Conservation (phyloP, 2,797 vertebrate species). For the Halcyon leucocephala region DNA sequence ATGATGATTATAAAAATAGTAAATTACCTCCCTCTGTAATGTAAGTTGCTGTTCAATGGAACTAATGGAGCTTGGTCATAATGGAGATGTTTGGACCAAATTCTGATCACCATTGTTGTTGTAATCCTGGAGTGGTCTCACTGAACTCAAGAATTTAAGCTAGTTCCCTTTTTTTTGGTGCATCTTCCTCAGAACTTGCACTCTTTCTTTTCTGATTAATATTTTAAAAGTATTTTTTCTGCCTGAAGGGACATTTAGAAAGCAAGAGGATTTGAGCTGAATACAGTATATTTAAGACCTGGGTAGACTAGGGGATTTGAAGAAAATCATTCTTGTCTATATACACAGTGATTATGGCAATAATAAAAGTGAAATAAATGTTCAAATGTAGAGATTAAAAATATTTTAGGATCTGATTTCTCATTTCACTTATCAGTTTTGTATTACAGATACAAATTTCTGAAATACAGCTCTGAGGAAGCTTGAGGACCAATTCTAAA, state of each 20-base stretch:
- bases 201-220: background rate
- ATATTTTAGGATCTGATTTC: background rate
- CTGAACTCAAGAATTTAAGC: background rate
- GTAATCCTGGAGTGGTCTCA: background rate
- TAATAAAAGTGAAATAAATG: background rate
- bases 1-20: slow-evolving; percentile 32
- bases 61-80: background rate
- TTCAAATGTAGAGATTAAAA: background rate
- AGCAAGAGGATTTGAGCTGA: background rate
- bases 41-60: background rate
- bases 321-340: background rate
- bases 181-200: background rate
- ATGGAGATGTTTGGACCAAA: background rate
- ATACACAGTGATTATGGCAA: background rate
- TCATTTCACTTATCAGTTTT: background rate
- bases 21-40: slow-evolving; percentile 4
- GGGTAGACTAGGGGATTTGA: background rate
- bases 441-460: background rate
- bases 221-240: background rate
- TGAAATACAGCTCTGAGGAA: background rate
- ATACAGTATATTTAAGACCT: background rate
- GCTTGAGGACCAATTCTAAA: background rate
- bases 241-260: background rate
- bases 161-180: background rate
- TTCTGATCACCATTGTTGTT: background rate